These are phyloP conservation scores for Platysteira castanea DNA, from an alignment of 2,113 vertebrate species.

Conservation along the genomic window DNA sequence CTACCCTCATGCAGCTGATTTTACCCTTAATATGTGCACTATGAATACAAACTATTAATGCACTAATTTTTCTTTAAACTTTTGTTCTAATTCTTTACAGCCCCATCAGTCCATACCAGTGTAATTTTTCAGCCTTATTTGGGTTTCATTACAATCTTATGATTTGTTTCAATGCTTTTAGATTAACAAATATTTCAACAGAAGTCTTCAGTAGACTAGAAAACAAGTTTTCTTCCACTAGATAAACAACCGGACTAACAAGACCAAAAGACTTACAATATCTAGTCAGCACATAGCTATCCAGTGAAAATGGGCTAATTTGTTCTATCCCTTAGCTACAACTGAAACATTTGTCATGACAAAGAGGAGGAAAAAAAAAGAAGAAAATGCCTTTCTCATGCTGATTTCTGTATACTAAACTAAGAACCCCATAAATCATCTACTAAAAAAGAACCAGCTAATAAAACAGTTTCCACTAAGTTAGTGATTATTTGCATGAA, in stretches of 20 bases:
- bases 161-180: conserved; percentile 2
- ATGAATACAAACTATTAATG: not conserved
- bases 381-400: not conserved
- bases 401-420: not conserved
- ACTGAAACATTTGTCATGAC: not conserved
- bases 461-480: not conserved
- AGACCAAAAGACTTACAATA: not conserved
- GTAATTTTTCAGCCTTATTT: conserved; percentile 51
- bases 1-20: conserved; percentile 22
- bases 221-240: conserved; percentile 24
- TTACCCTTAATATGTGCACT: conserved; percentile 11
- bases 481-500: not conserved
- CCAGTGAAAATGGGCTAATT: conserved; percentile 31
- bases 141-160: not conserved
- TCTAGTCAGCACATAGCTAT: conserved; percentile 46
- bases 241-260: conserved; percentile 19
- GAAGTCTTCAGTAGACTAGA: conserved; percentile 30
- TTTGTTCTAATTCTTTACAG: not conserved
- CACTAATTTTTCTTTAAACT: not conserved
- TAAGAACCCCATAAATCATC: not conserved
- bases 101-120: not conserved
- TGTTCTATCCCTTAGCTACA: conserved; percentile 33
- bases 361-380: not conserved
- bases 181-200: conserved; percentile 8
- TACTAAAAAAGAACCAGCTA: not conserved